Evolutionary conservation across 2,888 invertebrate genomes (phyloP).

Genomic region (Synergus laeviventris): DNA sequence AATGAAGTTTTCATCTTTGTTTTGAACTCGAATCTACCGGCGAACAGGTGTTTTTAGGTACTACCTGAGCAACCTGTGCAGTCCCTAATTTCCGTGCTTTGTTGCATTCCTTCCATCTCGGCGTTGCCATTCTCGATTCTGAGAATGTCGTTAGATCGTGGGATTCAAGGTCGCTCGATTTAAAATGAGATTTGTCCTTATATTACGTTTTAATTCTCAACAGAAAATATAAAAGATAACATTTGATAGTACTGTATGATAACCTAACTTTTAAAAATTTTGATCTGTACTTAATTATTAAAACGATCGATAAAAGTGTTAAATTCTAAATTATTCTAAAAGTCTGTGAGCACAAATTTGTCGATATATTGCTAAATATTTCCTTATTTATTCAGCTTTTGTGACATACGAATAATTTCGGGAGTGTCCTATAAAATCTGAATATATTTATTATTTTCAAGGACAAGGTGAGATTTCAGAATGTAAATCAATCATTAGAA

Average conservation of each 20-base stretch:
- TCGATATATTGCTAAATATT: neutral
- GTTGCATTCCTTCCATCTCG: constrained; percentile 25
- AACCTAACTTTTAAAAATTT: too few relatives aligned
- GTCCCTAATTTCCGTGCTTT: constrained; percentile 11
- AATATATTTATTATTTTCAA: neutral
- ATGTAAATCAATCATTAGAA: neutral
- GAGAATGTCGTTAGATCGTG: constrained; percentile 28
- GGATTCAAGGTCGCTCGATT: constrained; percentile 30
- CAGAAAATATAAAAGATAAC: too few relatives aligned
- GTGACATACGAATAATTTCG: neutral
- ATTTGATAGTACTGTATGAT: neutral
- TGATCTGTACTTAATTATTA: neutral
- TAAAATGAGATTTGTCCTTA: neutral
- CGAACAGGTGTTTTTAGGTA: constrained; percentile 42
- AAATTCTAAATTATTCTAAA: neutral
- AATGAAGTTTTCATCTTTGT: neutral
- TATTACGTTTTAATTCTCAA: too few relatives aligned
- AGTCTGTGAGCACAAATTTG: too few relatives aligned
- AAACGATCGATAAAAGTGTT: too few relatives aligned
- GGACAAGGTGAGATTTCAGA: neutral
- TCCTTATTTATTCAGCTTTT: neutral
- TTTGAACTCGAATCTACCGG: neutral
- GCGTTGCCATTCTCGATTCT: constrained; percentile 37
- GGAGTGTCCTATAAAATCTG: neutral
- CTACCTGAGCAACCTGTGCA: constrained; percentile 35